These are phyloP conservation scores for Lophotis ruficrista DNA, from an alignment of 2,113 vertebrate species.

Conservation along the genomic window DNA sequence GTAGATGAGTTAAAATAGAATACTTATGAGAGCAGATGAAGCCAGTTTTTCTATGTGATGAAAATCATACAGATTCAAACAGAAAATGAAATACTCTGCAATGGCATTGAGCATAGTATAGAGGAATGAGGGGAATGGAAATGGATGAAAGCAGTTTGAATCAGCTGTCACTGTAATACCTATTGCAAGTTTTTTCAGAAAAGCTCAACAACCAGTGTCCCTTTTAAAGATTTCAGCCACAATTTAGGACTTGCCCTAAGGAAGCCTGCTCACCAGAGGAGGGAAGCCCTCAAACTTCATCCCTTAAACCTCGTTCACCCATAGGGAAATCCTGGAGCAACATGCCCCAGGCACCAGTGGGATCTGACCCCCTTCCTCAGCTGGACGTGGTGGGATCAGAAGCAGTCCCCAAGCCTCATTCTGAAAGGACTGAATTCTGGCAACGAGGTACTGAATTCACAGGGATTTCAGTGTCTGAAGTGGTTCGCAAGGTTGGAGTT, in stretches of 20 bases:
- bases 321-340: background rate
- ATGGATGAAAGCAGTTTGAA: background rate
- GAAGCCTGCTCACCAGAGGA: background rate
- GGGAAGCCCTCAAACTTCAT: background rate
- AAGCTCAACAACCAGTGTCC: background rate
- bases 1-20: slow-evolving; percentile 33
- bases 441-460: background rate
- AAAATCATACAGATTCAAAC: background rate
- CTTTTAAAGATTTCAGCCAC: background rate
- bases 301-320: background rate
- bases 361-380: background rate
- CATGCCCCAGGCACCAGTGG: background rate
- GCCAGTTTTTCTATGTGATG: background rate
- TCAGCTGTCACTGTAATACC: background rate
- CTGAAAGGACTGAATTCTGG: background rate
- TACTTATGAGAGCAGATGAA: background rate
- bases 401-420: background rate
- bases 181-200: background rate
- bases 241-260: background rate
- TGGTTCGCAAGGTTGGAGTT: background rate
- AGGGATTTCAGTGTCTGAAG: background rate
- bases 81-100: background rate
- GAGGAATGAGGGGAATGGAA: background rate
- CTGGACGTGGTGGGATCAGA: accelerated
- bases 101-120: background rate